These are phyloP conservation scores for Pseudorhombus dupliciocellatus DNA, from an alignment of 2,113 vertebrate species.

Conservation along the genomic window DNA sequence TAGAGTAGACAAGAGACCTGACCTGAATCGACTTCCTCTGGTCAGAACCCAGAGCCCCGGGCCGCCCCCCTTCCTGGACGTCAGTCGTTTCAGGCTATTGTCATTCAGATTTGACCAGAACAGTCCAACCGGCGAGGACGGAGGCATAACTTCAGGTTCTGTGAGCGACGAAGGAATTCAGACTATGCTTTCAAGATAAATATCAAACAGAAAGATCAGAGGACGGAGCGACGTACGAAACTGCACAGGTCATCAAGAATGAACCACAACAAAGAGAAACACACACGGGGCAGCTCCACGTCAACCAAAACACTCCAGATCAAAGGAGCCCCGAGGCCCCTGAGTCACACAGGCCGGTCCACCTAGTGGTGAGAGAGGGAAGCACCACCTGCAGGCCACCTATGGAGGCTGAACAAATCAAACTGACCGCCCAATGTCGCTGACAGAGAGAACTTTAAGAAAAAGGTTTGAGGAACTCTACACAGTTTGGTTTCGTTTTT, in stretches of 20 bases:
- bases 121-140: background rate
- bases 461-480: too few relatives aligned
- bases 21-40: slow-evolving; percentile 59
- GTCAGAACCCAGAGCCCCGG: slow-evolving; percentile 34
- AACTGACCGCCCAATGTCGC: too few relatives aligned
- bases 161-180: background rate
- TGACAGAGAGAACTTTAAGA: too few relatives aligned
- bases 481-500: too few relatives aligned
- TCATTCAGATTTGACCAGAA: slow-evolving; percentile 43
- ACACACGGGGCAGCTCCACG: slow-evolving; percentile 11
- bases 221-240: background rate
- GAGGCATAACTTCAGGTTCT: background rate
- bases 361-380: too few relatives aligned
- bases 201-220: background rate
- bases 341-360: too few relatives aligned
- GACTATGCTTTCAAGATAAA: background rate
- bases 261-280: slow-evolving; percentile 17
- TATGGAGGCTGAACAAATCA: too few relatives aligned
- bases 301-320: slow-evolving; percentile 30
- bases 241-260: slow-evolving; percentile 28
- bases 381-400: too few relatives aligned
- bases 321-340: slow-evolving; percentile 34
- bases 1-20: slow-evolving; percentile 55
- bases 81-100: slow-evolving; percentile 30
- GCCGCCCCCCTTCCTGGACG: slow-evolving; percentile 18